Evolutionary conservation across 1,140 invertebrate genomes (phyloP), one percentile per base, ranked within the genome.

Genomic region (Drosophila serrata): DNA sequence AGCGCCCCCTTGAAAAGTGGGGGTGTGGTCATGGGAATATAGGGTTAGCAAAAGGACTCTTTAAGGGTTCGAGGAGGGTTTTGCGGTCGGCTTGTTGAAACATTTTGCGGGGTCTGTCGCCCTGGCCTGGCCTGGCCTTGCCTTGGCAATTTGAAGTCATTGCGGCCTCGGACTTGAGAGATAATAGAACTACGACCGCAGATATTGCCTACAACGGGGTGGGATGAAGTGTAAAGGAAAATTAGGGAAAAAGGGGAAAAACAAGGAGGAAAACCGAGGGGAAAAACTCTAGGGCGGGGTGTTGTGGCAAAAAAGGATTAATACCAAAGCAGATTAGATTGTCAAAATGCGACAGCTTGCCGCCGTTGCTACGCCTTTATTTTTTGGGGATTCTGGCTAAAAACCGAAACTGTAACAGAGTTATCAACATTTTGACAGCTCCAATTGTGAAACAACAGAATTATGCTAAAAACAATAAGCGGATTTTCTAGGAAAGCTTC

Each of bases 251-350:
- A 6, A 1, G 17, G 17, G 15, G 24, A 33, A 19, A n/a, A 6
- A 8, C 24, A 2, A 24, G 24, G n/a, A n/a, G 24, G 24, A 24
- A 24, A 2, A 24, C 2, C 24, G 24, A 24, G 51, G 7, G 40
- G 31, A 13, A 35, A 48, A 37, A 51, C 49, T 63, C 33, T 51
- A 40, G 51, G 59, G 57, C 59, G 33, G 57, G 43, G 59, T 31
- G 33, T 61, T 82, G 80, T 79, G 68, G 80, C 62, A 64, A 79
- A 82, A 82, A 82, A 75, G 80, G 80, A 82, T 82, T 82, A 82
- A 82, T 82, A 82, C 80, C 63, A 82, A 82, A 82, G 80, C 55
- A 82, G 80, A 82, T 82, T 82, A 82, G 80, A 82, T 82, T 82
- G 80, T 82, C 80, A 82, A 82, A 82, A 78, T 82, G 79, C 79